phyloP scores from a whole-genome alignment of 2,113 vertebrate species.

The Hemibagrus wyckioides region DNA sequence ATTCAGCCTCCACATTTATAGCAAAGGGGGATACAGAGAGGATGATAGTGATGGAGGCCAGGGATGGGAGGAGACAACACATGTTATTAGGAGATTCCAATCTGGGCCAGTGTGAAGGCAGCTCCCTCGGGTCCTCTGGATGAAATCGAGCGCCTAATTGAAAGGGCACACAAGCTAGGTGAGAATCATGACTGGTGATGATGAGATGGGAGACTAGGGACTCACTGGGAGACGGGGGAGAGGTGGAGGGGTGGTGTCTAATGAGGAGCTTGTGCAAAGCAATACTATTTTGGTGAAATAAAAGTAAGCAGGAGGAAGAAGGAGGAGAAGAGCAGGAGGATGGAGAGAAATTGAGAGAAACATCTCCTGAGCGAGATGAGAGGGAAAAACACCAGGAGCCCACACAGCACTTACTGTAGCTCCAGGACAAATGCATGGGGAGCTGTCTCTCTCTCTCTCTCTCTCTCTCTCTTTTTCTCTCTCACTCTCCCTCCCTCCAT shows the following conservation, averaged over 20 bases:
- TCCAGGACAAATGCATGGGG: conserved; percentile 31
- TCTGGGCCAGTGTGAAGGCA: conserved; percentile 65
- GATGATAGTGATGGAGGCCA: conserved; percentile 29
- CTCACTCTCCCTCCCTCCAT: background rate
- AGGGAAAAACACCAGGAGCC: conserved; percentile 5
- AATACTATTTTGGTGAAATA: conserved; percentile 63
- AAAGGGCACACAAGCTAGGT: conserved; percentile 72
- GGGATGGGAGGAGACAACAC: conserved; percentile 30
- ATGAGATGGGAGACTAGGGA: conserved; percentile 68
- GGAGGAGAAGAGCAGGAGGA: background rate
- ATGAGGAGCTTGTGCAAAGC: conserved; percentile 58
- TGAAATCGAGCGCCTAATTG: conserved; percentile 81
- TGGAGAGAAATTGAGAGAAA: background rate
- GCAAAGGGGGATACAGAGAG: conserved; percentile 33
- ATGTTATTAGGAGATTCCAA: conserved; percentile 65
- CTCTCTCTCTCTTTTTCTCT: background rate
- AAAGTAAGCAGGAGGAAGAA: conserved; percentile 20
- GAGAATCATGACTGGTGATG: conserved; percentile 75
- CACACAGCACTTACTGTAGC: conserved; percentile 25
- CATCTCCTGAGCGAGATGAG: background rate
- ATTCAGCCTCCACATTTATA: conserved; percentile 36
- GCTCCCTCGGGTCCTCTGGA: conserved; percentile 67
- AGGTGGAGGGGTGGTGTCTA: conserved; percentile 25
- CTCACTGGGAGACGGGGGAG: conserved; percentile 49
- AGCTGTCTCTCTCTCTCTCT: background rate